Percentiles rank a stretch among this genome's conserved stretches.
Conservation (phyloP, 1,140 invertebrate species). For the Caenorhabditis briggsae region DNA sequence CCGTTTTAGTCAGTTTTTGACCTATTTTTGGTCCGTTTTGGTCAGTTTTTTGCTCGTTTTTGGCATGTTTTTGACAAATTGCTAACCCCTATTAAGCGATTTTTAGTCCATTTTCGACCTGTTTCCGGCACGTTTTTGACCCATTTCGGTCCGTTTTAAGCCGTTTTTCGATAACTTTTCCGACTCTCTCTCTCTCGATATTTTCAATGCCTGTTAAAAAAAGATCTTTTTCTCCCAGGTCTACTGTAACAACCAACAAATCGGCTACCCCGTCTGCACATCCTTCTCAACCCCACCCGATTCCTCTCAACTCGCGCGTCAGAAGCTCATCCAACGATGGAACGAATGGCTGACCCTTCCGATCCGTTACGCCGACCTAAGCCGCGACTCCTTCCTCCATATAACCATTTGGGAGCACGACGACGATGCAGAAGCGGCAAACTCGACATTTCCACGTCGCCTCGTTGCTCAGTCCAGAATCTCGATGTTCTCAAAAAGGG, state of each 20-base stretch:
- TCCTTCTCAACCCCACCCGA: conserved; percentile 85
- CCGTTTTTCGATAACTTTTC: conserved; percentile 79
- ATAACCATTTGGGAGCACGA: conserved; percentile 90
- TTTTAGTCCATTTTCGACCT: too few relatives aligned
- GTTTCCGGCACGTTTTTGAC: too few relatives aligned
- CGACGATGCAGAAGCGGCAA: background rate
- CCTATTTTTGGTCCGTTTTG: too few relatives aligned
- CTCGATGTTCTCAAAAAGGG: conserved; percentile 83
- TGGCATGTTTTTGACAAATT: too few relatives aligned
- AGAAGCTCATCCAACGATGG: conserved; percentile 83
- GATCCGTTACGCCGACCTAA: conserved; percentile 87
- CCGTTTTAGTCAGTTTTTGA: too few relatives aligned
- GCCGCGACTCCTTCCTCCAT: conserved; percentile 88
- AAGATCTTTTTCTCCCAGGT: conserved; percentile 83
- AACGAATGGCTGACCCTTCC: conserved; percentile 97
- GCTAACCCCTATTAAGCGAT: too few relatives aligned
- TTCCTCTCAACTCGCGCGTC: conserved; percentile 3
- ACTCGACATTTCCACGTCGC: conserved; percentile 41
- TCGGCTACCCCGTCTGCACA: conserved; percentile 90
- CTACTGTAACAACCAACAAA: conserved; percentile 86
- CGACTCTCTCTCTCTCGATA: too few relatives aligned
- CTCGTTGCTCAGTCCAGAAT: conserved; percentile 69
- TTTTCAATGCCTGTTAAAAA: too few relatives aligned
- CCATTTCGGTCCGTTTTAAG: too few relatives aligned
- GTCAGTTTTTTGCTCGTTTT: too few relatives aligned